Conservation (phyloP, 2,113 vertebrate genomes). For the Percopsis transmontana region DNA sequence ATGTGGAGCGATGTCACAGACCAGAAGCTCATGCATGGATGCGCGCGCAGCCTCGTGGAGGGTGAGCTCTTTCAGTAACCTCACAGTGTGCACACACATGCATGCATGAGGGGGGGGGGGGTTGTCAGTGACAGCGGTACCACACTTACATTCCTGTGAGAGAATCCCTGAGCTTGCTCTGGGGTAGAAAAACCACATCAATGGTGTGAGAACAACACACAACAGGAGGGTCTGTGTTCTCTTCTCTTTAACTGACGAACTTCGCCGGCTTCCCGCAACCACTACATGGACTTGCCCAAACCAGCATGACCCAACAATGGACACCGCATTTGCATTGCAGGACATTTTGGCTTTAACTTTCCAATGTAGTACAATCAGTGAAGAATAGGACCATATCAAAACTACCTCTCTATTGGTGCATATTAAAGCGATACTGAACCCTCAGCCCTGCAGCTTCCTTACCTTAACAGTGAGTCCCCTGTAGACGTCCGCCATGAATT, state of each 20-base stretch:
- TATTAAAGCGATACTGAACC: too few relatives aligned
- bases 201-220: conserved; percentile 69
- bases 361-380: background rate
- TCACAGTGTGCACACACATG: conserved; percentile 40
- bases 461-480: too few relatives aligned
- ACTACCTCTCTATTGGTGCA: background rate
- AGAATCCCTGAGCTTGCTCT: conserved; percentile 97
- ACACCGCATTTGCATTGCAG: background rate
- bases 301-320: background rate
- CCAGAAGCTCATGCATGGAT: conserved; percentile 80
- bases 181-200: conserved; percentile 88
- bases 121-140: conserved; percentile 68
- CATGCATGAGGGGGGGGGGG: conserved; percentile 33
- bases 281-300: background rate
- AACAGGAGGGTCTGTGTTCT: conserved; percentile 60
- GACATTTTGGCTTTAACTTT: background rate
- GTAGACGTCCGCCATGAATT: too few relatives aligned
- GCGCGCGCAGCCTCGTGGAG: conserved; percentile 75
- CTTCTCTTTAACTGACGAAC: background rate
- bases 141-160: conserved; percentile 99
- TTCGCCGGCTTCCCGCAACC: background rate
- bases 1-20: conserved; percentile 43
- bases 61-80: conserved; percentile 21
- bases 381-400: background rate
- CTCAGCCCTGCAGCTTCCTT: too few relatives aligned